Conservation (phyloP, 1,140 invertebrate species). For the Drosophila nigromelanica region DNA sequence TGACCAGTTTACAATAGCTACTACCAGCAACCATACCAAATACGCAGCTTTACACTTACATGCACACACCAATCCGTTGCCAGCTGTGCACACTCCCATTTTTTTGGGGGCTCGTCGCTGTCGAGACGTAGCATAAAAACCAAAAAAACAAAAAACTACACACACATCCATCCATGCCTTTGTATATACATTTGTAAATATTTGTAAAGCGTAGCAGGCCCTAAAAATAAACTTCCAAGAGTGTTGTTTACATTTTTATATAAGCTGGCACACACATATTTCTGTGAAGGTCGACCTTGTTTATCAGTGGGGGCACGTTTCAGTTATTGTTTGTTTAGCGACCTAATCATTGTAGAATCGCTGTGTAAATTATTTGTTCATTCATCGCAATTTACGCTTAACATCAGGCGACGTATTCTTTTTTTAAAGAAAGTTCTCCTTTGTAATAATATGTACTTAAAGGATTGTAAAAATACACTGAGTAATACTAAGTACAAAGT, state of each 20-base stretch:
- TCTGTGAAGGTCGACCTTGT: slow-evolving; percentile 33
- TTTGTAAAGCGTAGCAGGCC: slow-evolving; percentile 18
- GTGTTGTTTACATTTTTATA: neutral
- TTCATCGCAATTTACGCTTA: no score
- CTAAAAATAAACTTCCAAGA: slow-evolving; percentile 28
- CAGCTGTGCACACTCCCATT: slow-evolving; percentile 30
- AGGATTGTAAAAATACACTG: neutral
- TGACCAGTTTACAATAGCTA: neutral
- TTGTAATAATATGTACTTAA: no score
- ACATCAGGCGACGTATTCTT: neutral
- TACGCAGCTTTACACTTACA: neutral
- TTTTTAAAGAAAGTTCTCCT: no score
- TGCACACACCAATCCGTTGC: slow-evolving; percentile 22
- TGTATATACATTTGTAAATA: slow-evolving; percentile 2
- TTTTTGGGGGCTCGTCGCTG: slow-evolving; percentile 44
- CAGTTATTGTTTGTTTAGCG: neutral
- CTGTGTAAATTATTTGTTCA: no score
- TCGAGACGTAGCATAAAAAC: neutral
- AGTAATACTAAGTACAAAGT: neutral
- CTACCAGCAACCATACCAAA: neutral
- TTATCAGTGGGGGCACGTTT: slow-evolving; percentile 31
- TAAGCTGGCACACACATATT: slow-evolving; percentile 1
- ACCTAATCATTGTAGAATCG: no score
- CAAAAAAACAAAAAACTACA: slow-evolving; percentile 13
- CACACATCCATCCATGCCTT: neutral